phyloP scores from a whole-genome alignment of 2,113 vertebrate genomes.

The Telmatochromis sp. region DNA sequence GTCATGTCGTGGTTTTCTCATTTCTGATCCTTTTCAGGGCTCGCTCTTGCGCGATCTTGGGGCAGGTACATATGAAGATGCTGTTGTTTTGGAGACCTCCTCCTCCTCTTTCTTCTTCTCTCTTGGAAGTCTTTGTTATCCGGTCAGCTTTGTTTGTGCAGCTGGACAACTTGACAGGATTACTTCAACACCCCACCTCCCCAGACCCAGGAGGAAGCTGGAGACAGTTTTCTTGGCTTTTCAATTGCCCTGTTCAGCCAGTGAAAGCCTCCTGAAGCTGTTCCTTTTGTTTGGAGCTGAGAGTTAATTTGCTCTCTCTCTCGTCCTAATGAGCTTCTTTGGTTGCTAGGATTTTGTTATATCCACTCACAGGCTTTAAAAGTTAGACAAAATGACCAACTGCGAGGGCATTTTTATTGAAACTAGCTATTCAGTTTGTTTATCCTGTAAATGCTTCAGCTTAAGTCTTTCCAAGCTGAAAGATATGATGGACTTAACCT shows the following conservation, averaged over 20 bases:
- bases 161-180: conserved; percentile 63
- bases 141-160: conserved; percentile 71
- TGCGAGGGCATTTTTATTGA: background rate
- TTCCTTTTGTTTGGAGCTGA: background rate
- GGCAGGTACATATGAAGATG: conserved; percentile 60
- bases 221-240: conserved; percentile 37
- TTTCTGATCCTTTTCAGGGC: conserved; percentile 18
- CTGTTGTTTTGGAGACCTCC: conserved; percentile 15
- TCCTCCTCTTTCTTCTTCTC: conserved; percentile 18
- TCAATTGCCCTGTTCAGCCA: conserved; percentile 20
- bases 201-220: conserved; percentile 23
- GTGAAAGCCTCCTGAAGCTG: background rate
- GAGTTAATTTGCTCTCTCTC: background rate
- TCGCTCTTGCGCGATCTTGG: background rate
- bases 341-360: background rate
- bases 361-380: background rate
- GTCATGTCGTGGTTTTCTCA: conserved; percentile 54
- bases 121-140: conserved; percentile 60
- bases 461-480: background rate
- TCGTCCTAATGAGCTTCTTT: background rate
- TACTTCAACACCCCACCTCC: conserved; percentile 41
- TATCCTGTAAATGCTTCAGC: background rate
- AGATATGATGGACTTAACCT: conserved; percentile 21
- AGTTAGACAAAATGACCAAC: background rate
- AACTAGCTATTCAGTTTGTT: conserved; percentile 1